Base-by-base conservation (phyloP, 2,888 invertebrate species). In the Acheta domesticus region DNA sequence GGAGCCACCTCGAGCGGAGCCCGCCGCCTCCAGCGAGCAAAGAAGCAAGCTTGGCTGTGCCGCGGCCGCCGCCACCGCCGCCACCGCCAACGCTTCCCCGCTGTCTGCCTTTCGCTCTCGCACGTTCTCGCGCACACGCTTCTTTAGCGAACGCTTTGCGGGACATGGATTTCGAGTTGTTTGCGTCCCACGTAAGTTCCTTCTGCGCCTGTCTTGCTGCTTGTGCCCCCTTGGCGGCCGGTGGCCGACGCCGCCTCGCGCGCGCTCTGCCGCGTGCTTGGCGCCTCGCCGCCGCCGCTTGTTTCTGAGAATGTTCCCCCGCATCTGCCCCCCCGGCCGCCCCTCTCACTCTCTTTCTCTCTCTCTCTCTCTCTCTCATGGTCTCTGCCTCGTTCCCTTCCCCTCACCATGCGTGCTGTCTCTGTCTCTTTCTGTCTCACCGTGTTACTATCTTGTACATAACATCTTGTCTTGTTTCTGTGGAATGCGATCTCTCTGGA, bases 161-260 rank as follows among this genome's bases (percentile, higher is more conserved):
- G 62, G 62, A 62, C 62, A 62, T 62, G 62, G 62, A 62, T 62
- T 62, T 62, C 62, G n/a, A 14, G 62, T 62, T 19, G 14, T 62
- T 62, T n/a, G 62, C n/a, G n/a, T n/a, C n/a, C 62, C 62, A 62
- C 62, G 62, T 62, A 62, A 62, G 62, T 62, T 62, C 62, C n/a
- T 19, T 1, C 62, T 14, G 36, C 36, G 36, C 8, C 36, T 36
- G 36, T 36, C 36, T 36, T 36, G 36, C 36, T 36, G 36, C 36
- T 36, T 36, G 36, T 36, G 36, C 36, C 36, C 36, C 36, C 36
- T n/a, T 36, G 36, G 36, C 36, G 36, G 36, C 36, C 36, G 36
- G 36, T 36, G 36, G 36, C 36, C 8, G 36, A 36, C 36, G 36
- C 8, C 8, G 36, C 36, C 36, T 36, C 36, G 36, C 36, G 36